These are phyloP conservation scores for Salvelinus namaycush DNA, from an alignment of 2,113 vertebrate species.

Conservation along the genomic window DNA sequence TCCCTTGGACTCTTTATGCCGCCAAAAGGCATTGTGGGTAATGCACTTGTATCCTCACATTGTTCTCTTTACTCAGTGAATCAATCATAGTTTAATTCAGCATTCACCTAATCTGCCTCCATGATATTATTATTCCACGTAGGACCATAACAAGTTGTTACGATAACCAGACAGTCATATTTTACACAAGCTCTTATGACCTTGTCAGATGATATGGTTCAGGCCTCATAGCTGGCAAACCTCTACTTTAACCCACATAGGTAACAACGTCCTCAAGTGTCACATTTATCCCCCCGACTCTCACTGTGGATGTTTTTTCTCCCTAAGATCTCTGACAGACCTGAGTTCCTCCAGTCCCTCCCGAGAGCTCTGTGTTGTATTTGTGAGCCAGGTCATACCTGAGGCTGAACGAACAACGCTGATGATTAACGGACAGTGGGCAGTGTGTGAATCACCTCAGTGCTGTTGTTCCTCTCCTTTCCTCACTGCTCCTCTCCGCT, in stretches of 20 bases:
- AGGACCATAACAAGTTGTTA: too few species aligned
- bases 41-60: too few species aligned
- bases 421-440: slow-evolving; percentile 35
- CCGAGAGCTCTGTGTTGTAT: neutral
- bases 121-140: too few species aligned
- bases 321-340: too few species aligned
- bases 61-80: too few species aligned
- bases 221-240: neutral
- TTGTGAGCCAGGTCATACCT: neutral
- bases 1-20: neutral
- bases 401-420: slow-evolving; percentile 15
- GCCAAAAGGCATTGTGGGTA: neutral
- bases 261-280: neutral
- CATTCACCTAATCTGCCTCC: too few species aligned
- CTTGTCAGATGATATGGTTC: slow-evolving; percentile 29
- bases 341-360: neutral
- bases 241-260: slow-evolving; percentile 4
- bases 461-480: neutral
- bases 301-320: slow-evolving; percentile 3
- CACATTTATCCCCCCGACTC: slow-evolving; percentile 24
- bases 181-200: neutral
- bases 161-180: neutral
- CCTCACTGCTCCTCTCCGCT: neutral
- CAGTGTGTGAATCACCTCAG: slow-evolving; percentile 33
- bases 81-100: too few species aligned